Evolutionary conservation across 2,113 vertebrate genomes (phyloP).

Genomic region (Probosciger aterrimus): DNA sequence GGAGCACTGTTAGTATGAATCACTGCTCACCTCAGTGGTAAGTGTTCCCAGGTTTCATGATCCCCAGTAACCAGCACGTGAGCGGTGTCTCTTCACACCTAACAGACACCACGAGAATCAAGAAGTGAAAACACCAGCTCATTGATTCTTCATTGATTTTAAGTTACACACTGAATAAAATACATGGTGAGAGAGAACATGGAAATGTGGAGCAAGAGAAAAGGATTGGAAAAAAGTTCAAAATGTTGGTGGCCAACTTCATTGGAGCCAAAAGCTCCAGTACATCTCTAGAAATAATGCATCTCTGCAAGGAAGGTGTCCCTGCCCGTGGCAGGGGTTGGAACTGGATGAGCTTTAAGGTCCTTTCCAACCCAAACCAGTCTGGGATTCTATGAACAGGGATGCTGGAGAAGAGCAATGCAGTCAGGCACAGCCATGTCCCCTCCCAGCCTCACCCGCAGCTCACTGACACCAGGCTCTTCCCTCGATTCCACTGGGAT

Average conservation of each 20-base stretch:
- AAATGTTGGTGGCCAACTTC: not conserved
- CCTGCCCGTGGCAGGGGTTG: not conserved
- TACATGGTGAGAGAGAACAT: not conserved
- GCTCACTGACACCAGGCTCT: not conserved
- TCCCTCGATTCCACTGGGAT: not conserved
- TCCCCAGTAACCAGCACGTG: not conserved
- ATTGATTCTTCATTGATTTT: too few relatives aligned
- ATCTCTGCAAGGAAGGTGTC: not conserved
- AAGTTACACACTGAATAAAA: not conserved
- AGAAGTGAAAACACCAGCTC: not conserved
- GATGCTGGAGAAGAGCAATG: not conserved
- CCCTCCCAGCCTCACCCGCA: not conserved
- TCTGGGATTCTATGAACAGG: not conserved
- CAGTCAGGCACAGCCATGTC: fast-evolving
- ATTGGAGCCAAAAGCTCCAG: not conserved
- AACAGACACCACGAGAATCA: not conserved
- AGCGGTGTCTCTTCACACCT: not conserved
- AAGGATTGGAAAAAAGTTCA: not conserved
- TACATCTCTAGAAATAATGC: not conserved
- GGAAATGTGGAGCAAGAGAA: not conserved
- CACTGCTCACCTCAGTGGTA: not conserved
- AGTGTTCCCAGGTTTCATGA: too few relatives aligned
- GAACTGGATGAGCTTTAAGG: not conserved
- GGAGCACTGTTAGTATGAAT: not conserved
- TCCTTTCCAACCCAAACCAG: not conserved